Evolutionary conservation across 2,113 vertebrate genomes (phyloP).

Genomic region (Nothobranchius furzeri): DNA sequence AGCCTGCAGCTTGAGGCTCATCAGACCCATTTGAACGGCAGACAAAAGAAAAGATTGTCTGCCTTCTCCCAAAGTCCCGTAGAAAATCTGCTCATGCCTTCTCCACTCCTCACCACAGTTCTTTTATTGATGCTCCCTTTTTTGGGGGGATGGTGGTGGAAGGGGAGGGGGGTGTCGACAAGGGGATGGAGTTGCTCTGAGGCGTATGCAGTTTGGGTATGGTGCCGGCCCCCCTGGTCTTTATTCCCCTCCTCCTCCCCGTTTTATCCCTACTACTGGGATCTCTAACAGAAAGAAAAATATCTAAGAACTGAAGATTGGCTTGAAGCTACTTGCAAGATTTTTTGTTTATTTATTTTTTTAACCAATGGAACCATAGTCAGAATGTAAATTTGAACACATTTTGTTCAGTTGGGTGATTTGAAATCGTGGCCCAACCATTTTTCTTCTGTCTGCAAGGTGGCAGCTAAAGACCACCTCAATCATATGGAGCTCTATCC

Average conservation of each 20-base stretch:
- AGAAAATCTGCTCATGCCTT: conserved; percentile 74
- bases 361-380: conserved; percentile 13
- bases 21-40: conserved; percentile 78
- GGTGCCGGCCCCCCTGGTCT: conserved; percentile 54
- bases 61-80: conserved; percentile 69
- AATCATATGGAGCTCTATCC: conserved; percentile 43
- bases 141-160: conserved; percentile 12
- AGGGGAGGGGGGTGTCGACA: conserved; percentile 20
- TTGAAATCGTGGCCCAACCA: conserved; percentile 6
- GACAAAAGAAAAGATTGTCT: conserved; percentile 79
- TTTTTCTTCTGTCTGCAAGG: conserved; percentile 21
- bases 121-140: conserved; percentile 67
- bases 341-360: conserved; percentile 4
- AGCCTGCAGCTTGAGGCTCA: conserved; percentile 72
- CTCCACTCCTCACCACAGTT: conserved; percentile 61
- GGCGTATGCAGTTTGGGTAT: conserved; percentile 59
- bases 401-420: conserved; percentile 1
- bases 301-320: conserved; percentile 51
- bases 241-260: conserved; percentile 1
- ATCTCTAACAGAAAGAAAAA: conserved; percentile 50
- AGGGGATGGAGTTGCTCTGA: conserved; percentile 62
- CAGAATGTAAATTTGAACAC: conserved; percentile 17
- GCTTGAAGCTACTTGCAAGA: conserved; percentile 58
- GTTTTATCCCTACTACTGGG: conserved; percentile 42
- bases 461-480: conserved; percentile 38